Evolutionary conservation across 1,140 invertebrate species (phyloP), one percentile per base, ranked within the genome.

Genomic region (Eulimnadia texana): DNA sequence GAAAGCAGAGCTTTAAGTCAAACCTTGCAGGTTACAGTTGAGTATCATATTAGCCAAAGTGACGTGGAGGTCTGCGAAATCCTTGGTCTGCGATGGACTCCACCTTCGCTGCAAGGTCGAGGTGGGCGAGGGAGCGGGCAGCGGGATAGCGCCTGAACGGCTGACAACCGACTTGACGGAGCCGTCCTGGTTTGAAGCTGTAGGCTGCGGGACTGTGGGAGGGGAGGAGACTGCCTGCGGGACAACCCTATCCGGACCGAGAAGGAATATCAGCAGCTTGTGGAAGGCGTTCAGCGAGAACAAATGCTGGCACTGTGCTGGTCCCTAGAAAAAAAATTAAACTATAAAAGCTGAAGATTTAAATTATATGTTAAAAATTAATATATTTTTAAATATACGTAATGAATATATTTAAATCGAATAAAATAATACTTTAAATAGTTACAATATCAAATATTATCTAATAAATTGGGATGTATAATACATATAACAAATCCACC

Each of bases 261-360:
- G 67, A 16, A 78, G 69, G 66, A 78, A 77, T 42, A 66, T 64
- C 3, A 76, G 67, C 3, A 78, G 68, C 47, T 70, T 66, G 56
- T 70, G 70, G 64, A 78, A 77, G 11, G 72, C 73, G 63, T 72
- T 70, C 59, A 70, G 64, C n/a, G 67, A 64, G 60, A 77, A 72
- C 63, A 78, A 70, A 64, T 77, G 74, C n/a, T 66, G 65, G 65
- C 73, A 75, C 16, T 77, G 72, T 52, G 70, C 72, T 19, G 68
- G 69, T 50, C 76, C 75, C 75, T 77, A 65, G 29, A 68, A 69
- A 65, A 58, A 65, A 63, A 63, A 56, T 13, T 42, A 63, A 23
- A 23, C 2, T 3, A 24, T 3, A 55, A 13, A 61, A 29, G 3
- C 3, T 28, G 13, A 9, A 0, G 0, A 28, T 23, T 28, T 19